These are phyloP conservation scores for Empis livida DNA, from an alignment of 2,888 invertebrate species.

Conservation along the genomic window DNA sequence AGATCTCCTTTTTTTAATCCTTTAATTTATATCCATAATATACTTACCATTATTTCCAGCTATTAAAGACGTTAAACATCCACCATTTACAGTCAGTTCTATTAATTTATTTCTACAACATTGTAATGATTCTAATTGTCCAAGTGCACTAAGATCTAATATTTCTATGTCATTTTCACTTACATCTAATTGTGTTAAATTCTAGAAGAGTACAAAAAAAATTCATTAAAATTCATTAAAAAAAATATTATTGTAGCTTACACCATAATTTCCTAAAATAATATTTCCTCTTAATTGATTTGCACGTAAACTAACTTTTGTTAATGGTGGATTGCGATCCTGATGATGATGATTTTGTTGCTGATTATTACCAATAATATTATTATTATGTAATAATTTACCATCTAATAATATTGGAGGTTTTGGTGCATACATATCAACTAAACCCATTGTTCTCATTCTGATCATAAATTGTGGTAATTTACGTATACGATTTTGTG, in stretches of 20 bases:
- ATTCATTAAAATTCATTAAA: constrained; percentile 4
- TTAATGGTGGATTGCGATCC: constrained; percentile 38
- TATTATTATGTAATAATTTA: not conserved
- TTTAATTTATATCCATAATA: no score
- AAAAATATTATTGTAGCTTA: constrained; percentile 39
- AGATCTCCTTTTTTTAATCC: no score
- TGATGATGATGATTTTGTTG: not conserved
- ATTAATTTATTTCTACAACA: constrained; percentile 65
- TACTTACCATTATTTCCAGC: constrained; percentile 69
- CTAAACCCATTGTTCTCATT: constrained; percentile 40
- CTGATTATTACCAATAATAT: not conserved
- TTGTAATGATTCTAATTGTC: constrained; percentile 60
- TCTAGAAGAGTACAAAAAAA: constrained; percentile 42
- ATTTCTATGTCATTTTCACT: constrained; percentile 75
- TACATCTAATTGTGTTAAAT: constrained; percentile 67
- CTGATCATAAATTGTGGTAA: constrained; percentile 39
- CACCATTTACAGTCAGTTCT: constrained; percentile 66
- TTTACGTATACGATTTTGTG: constrained; percentile 40
- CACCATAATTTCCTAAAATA: constrained; percentile 73
- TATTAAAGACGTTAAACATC: constrained; percentile 56
- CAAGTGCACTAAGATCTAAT: constrained; percentile 65
- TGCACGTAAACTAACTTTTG: constrained; percentile 60
- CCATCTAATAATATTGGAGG: not conserved
- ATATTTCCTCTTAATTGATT: constrained; percentile 73
- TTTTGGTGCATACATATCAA: constrained; percentile 15